phyloP scores from a whole-genome alignment of 1,140 invertebrate genomes.

The Phymorhynchus buccinoides region DNA sequence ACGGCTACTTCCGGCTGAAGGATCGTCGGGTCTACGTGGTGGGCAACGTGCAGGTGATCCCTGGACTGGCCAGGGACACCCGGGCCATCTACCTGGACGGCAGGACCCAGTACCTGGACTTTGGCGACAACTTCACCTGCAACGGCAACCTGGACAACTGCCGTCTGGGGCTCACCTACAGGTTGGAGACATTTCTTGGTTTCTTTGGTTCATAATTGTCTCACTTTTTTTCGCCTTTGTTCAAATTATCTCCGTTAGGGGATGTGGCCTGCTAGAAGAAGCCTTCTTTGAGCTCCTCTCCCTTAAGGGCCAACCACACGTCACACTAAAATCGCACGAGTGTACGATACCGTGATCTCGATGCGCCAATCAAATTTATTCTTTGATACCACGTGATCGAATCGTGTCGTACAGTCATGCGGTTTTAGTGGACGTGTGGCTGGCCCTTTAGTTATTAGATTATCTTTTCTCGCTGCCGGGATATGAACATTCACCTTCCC shows the following conservation, averaged over 20 bases:
- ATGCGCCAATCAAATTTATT: no score
- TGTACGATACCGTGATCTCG: no score
- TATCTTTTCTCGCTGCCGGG: no score
- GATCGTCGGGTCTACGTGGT: constrained; percentile 31
- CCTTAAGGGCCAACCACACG: no score
- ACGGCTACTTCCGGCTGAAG: constrained; percentile 28
- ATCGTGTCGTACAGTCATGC: no score
- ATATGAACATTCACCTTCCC: no score
- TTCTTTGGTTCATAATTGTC: constrained; percentile 4
- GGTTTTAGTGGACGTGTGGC: no score
- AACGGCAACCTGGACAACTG: constrained; percentile 64
- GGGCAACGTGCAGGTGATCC: constrained; percentile 28
- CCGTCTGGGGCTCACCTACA: constrained; percentile 62
- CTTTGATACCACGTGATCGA: no score
- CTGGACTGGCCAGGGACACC: constrained; percentile 26
- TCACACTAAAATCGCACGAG: no score
- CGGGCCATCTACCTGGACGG: constrained; percentile 41
- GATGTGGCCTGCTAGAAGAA: no score
- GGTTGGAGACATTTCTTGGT: constrained; percentile 40
- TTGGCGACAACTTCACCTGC: constrained; percentile 47
- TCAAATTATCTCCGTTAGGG: background rate
- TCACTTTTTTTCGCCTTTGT: background rate
- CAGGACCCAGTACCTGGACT: constrained; percentile 35
- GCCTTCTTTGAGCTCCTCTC: no score
- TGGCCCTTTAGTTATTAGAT: no score